Conservation (phyloP, 2,888 invertebrate species). For the Netelia inedita region DNA sequence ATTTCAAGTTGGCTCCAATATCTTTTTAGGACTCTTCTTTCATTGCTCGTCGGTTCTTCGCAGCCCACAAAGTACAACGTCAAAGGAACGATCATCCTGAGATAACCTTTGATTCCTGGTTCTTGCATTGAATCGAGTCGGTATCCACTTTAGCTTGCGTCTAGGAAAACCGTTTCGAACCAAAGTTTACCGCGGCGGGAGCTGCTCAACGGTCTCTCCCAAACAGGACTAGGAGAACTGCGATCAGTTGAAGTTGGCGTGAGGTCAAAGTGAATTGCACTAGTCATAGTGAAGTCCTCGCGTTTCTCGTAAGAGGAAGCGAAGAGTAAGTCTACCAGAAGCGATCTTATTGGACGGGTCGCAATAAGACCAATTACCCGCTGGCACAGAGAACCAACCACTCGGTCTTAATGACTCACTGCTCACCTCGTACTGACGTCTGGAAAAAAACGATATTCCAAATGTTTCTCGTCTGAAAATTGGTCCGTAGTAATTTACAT, state of each 20-base stretch:
- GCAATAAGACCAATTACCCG: not conserved
- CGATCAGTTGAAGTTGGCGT: not conserved
- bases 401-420: not conserved
- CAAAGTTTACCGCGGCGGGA: not conserved
- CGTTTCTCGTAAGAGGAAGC: not conserved
- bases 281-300: not conserved
- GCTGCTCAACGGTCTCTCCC: not conserved
- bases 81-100: not conserved
- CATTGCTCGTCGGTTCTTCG: not conserved
- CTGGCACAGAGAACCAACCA: not conserved
- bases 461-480: no score
- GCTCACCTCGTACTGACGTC: no score
- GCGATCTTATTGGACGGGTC: not conserved
- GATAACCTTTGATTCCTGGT: not conserved
- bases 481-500: no score
- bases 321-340: not conserved
- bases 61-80: not conserved
- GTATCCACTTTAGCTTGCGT: not conserved
- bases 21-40: not conserved
- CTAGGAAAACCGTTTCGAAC: not conserved
- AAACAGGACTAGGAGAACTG: not conserved
- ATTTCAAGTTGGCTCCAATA: not conserved
- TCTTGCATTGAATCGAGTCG: not conserved
- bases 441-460: no score
- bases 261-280: not conserved